phyloP scores from a whole-genome alignment of 2,113 vertebrate genomes.

The Pygoscelis adeliae region DNA sequence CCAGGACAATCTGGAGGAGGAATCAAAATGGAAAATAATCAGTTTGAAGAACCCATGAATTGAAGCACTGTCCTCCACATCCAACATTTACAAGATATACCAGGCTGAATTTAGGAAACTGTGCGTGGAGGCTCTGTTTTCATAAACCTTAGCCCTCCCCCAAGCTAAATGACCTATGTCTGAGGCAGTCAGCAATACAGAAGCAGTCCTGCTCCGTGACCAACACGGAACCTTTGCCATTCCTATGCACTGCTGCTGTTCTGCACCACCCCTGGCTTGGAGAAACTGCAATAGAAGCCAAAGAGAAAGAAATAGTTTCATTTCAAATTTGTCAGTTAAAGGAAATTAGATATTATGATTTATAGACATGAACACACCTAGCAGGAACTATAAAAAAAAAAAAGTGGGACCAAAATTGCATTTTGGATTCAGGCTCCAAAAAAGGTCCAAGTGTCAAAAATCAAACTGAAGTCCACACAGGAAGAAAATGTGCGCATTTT shows the following conservation, averaged over 20 bases:
- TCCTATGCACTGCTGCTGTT: neutral
- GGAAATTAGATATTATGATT: neutral
- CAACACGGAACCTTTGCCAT: neutral
- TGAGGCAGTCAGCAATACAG: neutral
- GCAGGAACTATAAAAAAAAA: neutral
- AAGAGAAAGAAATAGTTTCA: neutral
- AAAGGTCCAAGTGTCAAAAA: neutral
- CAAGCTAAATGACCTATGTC: neutral
- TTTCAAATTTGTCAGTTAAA: neutral
- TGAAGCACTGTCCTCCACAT: neutral
- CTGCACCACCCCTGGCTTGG: neutral
- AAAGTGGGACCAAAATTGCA: neutral
- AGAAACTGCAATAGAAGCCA: neutral
- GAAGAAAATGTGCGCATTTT: neutral
- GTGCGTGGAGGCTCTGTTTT: neutral
- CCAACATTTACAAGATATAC: neutral
- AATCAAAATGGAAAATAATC: neutral
- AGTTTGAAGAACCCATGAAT: neutral
- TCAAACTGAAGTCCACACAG: neutral
- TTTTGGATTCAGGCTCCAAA: neutral
- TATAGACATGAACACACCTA: neutral
- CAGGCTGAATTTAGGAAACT: neutral
- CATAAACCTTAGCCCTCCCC: neutral
- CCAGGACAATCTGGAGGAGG: slow-evolving; percentile 89
- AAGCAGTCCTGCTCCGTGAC: neutral